phyloP scores from a whole-genome alignment of 2,113 vertebrate species.

The Hemiscyllium ocellatum region DNA sequence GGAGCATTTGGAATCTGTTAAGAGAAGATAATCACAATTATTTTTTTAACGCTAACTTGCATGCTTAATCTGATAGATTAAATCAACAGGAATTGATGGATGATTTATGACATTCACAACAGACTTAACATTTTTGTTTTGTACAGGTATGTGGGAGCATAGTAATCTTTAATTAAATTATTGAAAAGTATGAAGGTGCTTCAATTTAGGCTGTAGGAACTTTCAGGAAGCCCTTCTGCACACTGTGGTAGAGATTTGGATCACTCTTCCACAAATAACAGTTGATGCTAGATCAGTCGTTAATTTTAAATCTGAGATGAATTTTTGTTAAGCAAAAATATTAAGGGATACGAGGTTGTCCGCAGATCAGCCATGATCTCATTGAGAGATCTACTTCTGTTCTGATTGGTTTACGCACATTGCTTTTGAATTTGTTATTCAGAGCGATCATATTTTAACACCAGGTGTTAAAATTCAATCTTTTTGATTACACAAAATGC shows the following conservation, averaged over 20 bases:
- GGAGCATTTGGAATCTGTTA: conserved; percentile 77
- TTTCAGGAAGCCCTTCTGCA: no score
- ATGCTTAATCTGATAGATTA: background rate
- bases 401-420: background rate
- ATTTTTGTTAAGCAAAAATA: no score
- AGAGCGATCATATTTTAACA: background rate
- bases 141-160: background rate
- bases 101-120: background rate
- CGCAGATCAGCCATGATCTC: no score
- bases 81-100: no score
- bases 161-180: background rate
- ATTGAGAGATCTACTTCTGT: no score
- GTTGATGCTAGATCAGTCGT: no score
- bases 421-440: background rate
- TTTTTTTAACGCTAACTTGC: background rate
- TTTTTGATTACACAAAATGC: background rate
- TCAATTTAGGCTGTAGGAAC: background rate
- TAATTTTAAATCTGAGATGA: no score
- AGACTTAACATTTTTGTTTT: background rate
- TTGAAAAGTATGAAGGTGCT: background rate
- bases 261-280: no score
- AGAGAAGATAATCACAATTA: background rate
- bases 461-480: background rate
- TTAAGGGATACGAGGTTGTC: no score
- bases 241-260: no score